Evolutionary conservation across 2,797 vertebrate genomes (phyloP), one percentile per base, ranked within the genome.

Genomic region (Microctenopoma lineatum): DNA sequence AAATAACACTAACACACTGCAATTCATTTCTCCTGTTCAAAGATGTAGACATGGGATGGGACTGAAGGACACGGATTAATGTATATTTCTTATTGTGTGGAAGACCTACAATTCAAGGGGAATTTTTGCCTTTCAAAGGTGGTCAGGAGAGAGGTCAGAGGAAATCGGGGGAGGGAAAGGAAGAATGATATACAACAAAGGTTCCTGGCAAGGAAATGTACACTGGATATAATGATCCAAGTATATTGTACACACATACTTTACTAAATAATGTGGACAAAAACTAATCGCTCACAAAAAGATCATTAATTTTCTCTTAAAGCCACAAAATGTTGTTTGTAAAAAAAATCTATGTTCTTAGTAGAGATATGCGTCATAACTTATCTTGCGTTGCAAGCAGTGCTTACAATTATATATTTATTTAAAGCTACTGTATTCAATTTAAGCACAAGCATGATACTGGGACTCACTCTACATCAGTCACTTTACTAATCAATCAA

Each of bases 1-100:
- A 55, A 89, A 81, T 83, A 89, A 89, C 84, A 65, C 61, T 82
- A 84, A 87, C 86, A 87, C 79, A 70, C 62, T 59, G 5, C 8
- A 50, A 39, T 50, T 75, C 0, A 48, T 75, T 79, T 70, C 12
- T 80, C 34, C 59, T 61, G 59, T 70, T 84, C n/a, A 65, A 29
- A 73, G 36, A 63, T 68, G 13, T 21, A 39, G 26, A n/a, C 75
- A 36, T 32, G 13, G 21, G 34, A 59, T 68, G 59, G n/a, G 48
- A 27, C 21, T 51, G 13, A 73, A 73, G 34, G 25, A 60, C 36
- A 15, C 16, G 6, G 5, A 27, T 26, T 14, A 7, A 45, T 52
- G 25, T 44, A 36, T 7, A 50, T 50, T 42, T 7, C 10, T 54
- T 5, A 25, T 13, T 64, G 27, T 56, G 15, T 47, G n/a, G 13